These are phyloP conservation scores for Xanthorhoe spadicearia DNA, from an alignment of 2,888 invertebrate species.

Conservation along the genomic window DNA sequence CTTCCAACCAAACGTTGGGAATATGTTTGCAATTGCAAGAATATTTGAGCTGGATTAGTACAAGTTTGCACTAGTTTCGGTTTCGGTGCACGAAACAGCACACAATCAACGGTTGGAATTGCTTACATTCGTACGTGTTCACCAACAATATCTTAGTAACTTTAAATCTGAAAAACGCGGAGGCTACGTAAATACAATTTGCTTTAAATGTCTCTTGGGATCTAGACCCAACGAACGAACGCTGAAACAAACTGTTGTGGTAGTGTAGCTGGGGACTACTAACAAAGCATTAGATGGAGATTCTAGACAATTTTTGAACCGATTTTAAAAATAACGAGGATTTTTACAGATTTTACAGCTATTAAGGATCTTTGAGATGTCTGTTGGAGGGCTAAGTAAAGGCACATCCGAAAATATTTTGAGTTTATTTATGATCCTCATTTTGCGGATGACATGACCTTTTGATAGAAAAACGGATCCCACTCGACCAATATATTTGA, in stretches of 20 bases:
- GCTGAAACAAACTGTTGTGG: not conserved
- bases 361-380: too few species aligned
- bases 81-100: conserved; percentile 6
- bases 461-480: too few species aligned
- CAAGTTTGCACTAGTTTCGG: not conserved
- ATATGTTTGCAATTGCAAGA: conserved; percentile 2
- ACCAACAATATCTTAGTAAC: not conserved
- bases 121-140: not conserved
- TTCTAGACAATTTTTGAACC: too few species aligned
- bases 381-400: too few species aligned
- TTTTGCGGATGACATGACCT: too few species aligned
- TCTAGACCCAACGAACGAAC: not conserved
- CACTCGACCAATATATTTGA: too few species aligned
- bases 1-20: conserved; percentile 4
- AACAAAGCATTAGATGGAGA: not conserved
- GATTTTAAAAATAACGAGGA: too few species aligned
- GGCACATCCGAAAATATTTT: too few species aligned
- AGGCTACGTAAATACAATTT: not conserved
- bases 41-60: conserved; percentile 4
- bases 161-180: not conserved
- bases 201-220: not conserved
- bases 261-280: not conserved
- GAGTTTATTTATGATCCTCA: too few species aligned
- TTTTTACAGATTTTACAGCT: too few species aligned
- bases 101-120: conserved; percentile 1